Conservation (phyloP, 2,113 vertebrate species). For the Monarcha castaneiventris region DNA sequence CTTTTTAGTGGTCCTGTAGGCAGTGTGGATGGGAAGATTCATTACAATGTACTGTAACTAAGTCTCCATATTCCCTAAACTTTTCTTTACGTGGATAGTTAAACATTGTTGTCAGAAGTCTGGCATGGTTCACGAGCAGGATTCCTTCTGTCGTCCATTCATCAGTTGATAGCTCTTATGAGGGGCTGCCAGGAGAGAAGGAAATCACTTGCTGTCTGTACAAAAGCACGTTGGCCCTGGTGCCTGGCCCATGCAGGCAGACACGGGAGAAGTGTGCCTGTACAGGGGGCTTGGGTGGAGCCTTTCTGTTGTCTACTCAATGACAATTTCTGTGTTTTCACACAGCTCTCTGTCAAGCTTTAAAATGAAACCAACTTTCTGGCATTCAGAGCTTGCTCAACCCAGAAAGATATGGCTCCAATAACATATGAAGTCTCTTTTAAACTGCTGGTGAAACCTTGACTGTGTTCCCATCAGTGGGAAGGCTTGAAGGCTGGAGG, state of each 20-base stretch:
- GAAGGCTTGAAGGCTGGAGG: background rate
- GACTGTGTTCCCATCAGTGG: background rate
- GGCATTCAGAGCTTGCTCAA: background rate
- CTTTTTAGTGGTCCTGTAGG: background rate
- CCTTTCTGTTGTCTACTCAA: background rate
- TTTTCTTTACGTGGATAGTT: background rate
- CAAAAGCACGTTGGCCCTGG: background rate
- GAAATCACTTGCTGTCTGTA: background rate
- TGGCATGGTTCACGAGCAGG: background rate
- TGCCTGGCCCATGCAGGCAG: background rate
- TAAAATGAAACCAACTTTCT: background rate
- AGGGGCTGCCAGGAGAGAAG: constrained; percentile 9
- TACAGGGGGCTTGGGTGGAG: fast-evolving
- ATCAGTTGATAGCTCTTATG: background rate
- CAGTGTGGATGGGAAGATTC: background rate
- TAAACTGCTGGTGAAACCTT: background rate
- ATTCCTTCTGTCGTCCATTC: background rate
- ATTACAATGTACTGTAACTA: background rate
- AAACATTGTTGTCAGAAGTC: background rate
- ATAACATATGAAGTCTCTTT: background rate
- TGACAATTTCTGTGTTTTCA: background rate
- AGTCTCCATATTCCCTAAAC: background rate
- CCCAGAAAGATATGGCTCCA: background rate
- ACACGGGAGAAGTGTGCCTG: fast-evolving
- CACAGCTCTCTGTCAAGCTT: background rate